These are phyloP conservation scores for Hirudo medicinalis DNA, from an alignment of 1,140 invertebrate species.

Conservation along the genomic window DNA sequence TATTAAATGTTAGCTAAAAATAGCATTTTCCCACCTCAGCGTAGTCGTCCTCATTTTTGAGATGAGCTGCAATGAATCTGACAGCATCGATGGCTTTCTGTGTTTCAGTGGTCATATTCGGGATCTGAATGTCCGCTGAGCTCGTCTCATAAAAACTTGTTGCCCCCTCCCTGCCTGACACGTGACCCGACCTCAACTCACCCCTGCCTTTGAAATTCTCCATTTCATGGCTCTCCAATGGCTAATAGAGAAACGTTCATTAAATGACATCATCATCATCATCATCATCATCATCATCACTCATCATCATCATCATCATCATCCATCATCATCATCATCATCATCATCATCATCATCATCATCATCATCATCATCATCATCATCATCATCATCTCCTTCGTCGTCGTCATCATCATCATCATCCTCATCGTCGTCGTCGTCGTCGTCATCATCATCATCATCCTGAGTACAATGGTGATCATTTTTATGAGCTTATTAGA, in stretches of 20 bases:
- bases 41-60: slow-evolving; percentile 47
- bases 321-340: too few relatives aligned
- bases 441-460: too few relatives aligned
- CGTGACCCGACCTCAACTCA: not conserved
- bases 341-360: too few relatives aligned
- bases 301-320: too few relatives aligned
- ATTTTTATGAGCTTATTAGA: too few relatives aligned
- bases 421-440: too few relatives aligned
- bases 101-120: slow-evolving; percentile 46
- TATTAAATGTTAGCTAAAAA: not conserved
- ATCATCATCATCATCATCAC: too few relatives aligned
- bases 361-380: too few relatives aligned
- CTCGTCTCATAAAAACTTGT: not conserved
- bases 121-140: not conserved
- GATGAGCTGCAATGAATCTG: slow-evolving; percentile 43
- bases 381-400: too few relatives aligned
- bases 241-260: not conserved
- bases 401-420: too few relatives aligned
- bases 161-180: slow-evolving; percentile 11
- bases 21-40: slow-evolving; percentile 62
- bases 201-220: slow-evolving; percentile 1
- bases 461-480: too few relatives aligned
- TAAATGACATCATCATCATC: not conserved
- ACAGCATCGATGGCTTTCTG: slow-evolving; percentile 41
- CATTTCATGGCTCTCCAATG: not conserved